A percentile compares a stretch with the other conserved stretches of the same genome.
Conservation (phyloP, 2,888 invertebrate genomes). For the Heterodera filipjevi region DNA sequence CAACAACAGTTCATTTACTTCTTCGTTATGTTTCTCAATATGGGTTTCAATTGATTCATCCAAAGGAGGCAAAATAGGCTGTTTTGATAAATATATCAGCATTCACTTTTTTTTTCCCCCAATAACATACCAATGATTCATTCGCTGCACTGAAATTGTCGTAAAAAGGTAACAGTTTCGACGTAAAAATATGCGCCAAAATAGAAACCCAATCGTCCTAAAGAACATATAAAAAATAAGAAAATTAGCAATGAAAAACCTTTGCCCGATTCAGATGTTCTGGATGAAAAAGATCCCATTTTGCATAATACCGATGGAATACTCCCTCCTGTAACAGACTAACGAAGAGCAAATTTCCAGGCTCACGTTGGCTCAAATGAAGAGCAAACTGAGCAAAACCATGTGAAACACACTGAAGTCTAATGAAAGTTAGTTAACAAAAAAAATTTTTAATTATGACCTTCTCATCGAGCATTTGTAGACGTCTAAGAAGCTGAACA, state of each 20-base stretch:
- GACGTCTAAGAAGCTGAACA: slow-evolving; percentile 56
- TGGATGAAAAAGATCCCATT: slow-evolving; percentile 11
- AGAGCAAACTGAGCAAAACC: slow-evolving; percentile 58
- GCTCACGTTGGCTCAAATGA: slow-evolving; percentile 50
- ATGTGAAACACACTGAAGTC: slow-evolving; percentile 50
- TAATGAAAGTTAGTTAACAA: background rate
- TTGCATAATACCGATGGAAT: slow-evolving; percentile 51
- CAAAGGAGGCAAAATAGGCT: slow-evolving; percentile 44
- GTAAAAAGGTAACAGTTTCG: slow-evolving; percentile 51
- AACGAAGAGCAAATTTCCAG: slow-evolving; percentile 61
- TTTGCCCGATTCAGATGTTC: slow-evolving; percentile 37
- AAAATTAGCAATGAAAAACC: background rate
- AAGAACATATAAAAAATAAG: slow-evolving; percentile 25
- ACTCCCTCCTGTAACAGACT: slow-evolving; percentile 57
- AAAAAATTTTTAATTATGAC: slow-evolving; percentile 34
- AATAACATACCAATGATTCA: slow-evolving; percentile 29
- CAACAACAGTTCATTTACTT: slow-evolving; percentile 49
- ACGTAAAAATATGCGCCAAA: slow-evolving; percentile 60
- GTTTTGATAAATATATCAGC: background rate
- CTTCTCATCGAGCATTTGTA: slow-evolving; percentile 56
- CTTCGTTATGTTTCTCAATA: slow-evolving; percentile 53
- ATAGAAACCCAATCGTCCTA: slow-evolving; percentile 52
- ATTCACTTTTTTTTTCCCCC: background rate
- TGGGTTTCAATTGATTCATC: slow-evolving; percentile 41
- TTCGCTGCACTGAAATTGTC: slow-evolving; percentile 41